These are phyloP conservation scores for Muscina levida DNA, from an alignment of 2,888 invertebrate genomes.

Conservation along the genomic window DNA sequence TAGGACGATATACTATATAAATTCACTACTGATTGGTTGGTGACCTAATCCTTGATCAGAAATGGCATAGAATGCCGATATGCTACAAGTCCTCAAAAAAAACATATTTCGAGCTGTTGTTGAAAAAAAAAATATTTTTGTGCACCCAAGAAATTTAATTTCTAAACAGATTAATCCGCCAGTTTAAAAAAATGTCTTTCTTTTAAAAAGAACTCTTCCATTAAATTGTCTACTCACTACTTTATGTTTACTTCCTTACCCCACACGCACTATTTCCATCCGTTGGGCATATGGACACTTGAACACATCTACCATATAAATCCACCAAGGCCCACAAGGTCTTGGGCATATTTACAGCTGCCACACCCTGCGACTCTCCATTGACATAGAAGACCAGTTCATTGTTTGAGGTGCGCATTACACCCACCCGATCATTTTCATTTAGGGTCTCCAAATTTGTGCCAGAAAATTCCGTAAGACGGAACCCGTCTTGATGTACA, in stretches of 20 bases:
- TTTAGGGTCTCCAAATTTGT: conserved; percentile 90
- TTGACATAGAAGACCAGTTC: conserved; percentile 94
- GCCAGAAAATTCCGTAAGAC: conserved; percentile 91
- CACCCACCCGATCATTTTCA: conserved; percentile 91
- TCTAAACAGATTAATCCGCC: no score
- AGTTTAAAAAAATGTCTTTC: no score
- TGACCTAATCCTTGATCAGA: no score
- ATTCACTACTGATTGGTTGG: no score
- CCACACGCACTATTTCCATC: conserved; percentile 69
- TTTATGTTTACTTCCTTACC: conserved; percentile 61
- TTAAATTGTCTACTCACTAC: no score
- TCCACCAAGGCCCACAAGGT: conserved; percentile 89
- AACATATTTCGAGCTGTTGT: no score
- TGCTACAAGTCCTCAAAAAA: no score
- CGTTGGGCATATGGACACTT: conserved; percentile 82
- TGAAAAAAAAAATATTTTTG: no score
- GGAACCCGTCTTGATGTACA: conserved; percentile 91
- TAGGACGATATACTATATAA: no score
- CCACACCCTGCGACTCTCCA: conserved; percentile 92
- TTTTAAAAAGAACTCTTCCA: no score
- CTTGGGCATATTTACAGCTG: conserved; percentile 87
- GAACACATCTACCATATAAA: conserved; percentile 91
- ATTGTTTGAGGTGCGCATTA: conserved; percentile 89
- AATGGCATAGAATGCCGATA: no score
- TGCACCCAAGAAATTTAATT: no score